Conservation (phyloP, 2,113 vertebrate species). For the Actinemys pallida region DNA sequence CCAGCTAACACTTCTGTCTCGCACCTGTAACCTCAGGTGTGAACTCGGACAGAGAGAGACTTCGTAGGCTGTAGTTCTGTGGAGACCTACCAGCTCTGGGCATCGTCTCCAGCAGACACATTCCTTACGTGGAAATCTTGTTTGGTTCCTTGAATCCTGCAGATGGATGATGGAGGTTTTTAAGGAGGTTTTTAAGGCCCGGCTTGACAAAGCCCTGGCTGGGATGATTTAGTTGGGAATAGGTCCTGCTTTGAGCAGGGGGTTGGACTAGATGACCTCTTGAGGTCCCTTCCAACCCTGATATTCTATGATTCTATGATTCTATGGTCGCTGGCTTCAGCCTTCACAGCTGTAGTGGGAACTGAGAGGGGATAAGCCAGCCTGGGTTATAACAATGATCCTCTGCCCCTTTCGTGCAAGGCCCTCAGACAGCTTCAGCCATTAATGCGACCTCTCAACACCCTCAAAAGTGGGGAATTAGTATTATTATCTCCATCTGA, state of each 20-base stretch:
- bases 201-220: no score
- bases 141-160: not conserved
- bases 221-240: no score
- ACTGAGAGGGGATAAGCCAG: not conserved
- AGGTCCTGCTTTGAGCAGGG: no score
- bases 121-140: not conserved
- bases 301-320: no score
- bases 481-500: fast-evolving
- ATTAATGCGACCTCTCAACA: not conserved
- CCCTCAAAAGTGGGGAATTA: fast-evolving
- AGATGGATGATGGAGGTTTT: fast-evolving
- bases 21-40: not conserved
- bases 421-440: not conserved
- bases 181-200: no score
- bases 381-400: fast-evolving
- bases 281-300: no score
- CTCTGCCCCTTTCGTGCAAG: fast-evolving
- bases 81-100: not conserved
- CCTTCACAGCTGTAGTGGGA: not conserved
- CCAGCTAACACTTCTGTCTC: not conserved
- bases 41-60: not conserved
- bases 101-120: not conserved
- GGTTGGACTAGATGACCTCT: no score
- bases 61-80: not conserved
- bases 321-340: not conserved